Conservation (phyloP, 2,797 vertebrate species). For the Sebastes trivittatus region DNA sequence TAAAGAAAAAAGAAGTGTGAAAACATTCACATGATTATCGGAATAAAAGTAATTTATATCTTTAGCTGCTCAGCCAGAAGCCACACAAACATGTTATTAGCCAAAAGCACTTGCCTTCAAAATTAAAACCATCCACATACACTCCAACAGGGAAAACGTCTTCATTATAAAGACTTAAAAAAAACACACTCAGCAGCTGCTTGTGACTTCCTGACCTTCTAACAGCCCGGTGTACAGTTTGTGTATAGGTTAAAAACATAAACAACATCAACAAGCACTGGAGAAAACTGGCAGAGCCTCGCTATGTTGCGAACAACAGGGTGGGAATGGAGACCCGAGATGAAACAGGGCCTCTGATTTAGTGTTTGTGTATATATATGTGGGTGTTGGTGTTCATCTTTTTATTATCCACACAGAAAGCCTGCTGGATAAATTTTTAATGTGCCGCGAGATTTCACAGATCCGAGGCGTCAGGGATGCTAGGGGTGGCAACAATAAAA, state of each 20-base stretch:
- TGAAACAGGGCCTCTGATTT: constrained; percentile 48
- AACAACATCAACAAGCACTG: constrained; percentile 2
- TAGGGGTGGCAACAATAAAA: constrained; percentile 60
- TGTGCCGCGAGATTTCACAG: constrained; percentile 58
- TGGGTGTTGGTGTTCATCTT: constrained; percentile 35
- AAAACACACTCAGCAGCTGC: constrained; percentile 10
- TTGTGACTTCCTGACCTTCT: constrained; percentile 32
- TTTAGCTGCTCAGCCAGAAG: neutral
- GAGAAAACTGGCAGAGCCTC: neutral
- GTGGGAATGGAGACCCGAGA: constrained; percentile 17
- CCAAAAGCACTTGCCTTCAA: neutral
- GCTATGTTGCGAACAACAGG: constrained; percentile 4
- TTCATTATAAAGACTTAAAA: neutral
- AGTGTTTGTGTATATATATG: constrained; percentile 18
- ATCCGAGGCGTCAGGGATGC: constrained; percentile 49
- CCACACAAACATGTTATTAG: neutral
- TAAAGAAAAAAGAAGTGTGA: neutral
- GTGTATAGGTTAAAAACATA: neutral
- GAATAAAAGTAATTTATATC: neutral
- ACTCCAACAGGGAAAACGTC: neutral
- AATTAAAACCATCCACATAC: constrained; percentile 27
- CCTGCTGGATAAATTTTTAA: constrained; percentile 72
- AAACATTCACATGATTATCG: neutral
- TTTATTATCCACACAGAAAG: constrained; percentile 66
- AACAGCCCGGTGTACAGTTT: neutral